A percentile compares a stretch with the other conserved stretches of the same genome.
phyloP scores from a whole-genome alignment of 2,113 vertebrate species.

The Xenus cinereus region DNA sequence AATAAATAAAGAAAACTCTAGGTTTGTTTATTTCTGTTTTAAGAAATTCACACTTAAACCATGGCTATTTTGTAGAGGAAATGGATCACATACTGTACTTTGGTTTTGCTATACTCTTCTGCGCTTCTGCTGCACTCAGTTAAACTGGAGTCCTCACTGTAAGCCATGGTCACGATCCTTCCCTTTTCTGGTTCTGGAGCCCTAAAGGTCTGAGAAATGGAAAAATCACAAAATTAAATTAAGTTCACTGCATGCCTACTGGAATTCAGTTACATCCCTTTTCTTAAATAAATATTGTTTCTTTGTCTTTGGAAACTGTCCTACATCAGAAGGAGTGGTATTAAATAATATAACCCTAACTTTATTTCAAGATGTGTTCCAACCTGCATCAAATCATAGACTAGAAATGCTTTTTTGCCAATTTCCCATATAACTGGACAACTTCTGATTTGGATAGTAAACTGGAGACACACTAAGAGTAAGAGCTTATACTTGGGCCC shows the following conservation, averaged over 20 bases:
- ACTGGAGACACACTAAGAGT: background rate
- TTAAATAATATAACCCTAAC: background rate
- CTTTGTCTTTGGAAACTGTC: background rate
- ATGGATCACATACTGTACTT: background rate
- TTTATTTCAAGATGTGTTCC: background rate
- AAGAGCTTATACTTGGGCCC: background rate
- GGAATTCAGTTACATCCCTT: background rate
- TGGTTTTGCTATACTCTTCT: background rate
- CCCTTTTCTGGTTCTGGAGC: background rate
- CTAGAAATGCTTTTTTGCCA: background rate
- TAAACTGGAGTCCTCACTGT: background rate
- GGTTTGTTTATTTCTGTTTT: background rate
- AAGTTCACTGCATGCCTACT: background rate
- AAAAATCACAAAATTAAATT: background rate
- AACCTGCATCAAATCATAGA: background rate
- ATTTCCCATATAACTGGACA: background rate
- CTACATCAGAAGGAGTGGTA: background rate
- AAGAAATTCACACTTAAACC: background rate
- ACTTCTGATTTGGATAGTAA: background rate
- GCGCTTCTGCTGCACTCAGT: background rate
- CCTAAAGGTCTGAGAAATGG: background rate
- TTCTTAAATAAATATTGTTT: background rate
- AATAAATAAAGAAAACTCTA: background rate
- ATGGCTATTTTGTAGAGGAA: background rate
- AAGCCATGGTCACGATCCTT: background rate